These are phyloP conservation scores for Clamator glandarius DNA, from an alignment of 2,797 vertebrate species.

Conservation along the genomic window DNA sequence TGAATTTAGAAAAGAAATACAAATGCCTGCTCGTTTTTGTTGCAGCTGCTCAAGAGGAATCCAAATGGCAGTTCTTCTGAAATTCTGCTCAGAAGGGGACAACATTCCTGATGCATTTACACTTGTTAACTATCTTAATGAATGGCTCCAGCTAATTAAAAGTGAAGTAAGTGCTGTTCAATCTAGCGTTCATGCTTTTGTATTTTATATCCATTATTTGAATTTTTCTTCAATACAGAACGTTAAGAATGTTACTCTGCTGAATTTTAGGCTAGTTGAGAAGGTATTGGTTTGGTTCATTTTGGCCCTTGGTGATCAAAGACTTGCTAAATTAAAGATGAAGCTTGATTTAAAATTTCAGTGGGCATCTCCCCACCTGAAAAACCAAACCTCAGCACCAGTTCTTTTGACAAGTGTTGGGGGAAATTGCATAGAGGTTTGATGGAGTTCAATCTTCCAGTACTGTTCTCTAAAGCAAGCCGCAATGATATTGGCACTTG, in stretches of 20 bases:
- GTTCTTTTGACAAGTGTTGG: not conserved
- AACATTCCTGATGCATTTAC: constrained; percentile 94
- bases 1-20: not conserved
- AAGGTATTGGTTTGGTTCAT: not conserved
- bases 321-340: not conserved
- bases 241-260: not conserved
- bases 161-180: constrained; percentile 80
- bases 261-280: not conserved
- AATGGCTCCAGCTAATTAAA: constrained; percentile 91
- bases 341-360: not conserved
- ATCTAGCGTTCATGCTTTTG: not conserved
- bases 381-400: not conserved
- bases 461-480: not conserved
- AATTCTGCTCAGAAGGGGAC: constrained; percentile 97
- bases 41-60: constrained; percentile 84
- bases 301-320: not conserved
- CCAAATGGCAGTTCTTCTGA: constrained; percentile 88
- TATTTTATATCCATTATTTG: not conserved
- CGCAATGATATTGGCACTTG: accelerated
- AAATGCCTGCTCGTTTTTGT: constrained; percentile 15
- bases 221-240: not conserved
- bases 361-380: not conserved
- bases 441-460: not conserved
- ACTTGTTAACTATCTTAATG: constrained; percentile 89
- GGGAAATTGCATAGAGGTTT: not conserved